phyloP scores from a whole-genome alignment of 2,797 vertebrate species.

The Macropodus opercularis region DNA sequence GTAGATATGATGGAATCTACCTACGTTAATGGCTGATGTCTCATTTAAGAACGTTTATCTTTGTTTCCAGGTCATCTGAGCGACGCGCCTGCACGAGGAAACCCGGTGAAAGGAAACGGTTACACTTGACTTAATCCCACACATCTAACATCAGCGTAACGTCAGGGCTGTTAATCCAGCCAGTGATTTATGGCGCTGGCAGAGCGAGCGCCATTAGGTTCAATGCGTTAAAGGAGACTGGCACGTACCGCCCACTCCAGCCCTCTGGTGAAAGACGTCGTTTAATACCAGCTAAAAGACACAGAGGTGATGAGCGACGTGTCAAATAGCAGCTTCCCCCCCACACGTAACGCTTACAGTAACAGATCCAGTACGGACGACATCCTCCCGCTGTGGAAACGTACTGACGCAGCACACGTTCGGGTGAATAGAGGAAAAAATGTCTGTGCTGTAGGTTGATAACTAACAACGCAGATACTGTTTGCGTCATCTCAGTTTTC shows the following conservation, averaged over 20 bases:
- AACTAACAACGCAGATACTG: slow-evolving; percentile 47
- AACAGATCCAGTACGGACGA: not conserved
- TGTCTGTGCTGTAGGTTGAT: no score
- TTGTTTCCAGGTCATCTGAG: not conserved
- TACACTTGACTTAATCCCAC: slow-evolving; percentile 16
- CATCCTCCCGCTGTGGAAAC: not conserved
- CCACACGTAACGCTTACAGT: not conserved
- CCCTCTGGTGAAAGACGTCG: slow-evolving; percentile 11
- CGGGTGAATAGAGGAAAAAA: no score
- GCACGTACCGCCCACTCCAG: slow-evolving; percentile 29
- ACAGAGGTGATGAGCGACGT: not conserved
- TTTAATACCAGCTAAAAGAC: slow-evolving; percentile 8
- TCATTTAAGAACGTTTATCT: not conserved
- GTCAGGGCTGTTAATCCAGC: slow-evolving; percentile 51
- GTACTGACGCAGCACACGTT: not conserved
- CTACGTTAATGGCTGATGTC: no score
- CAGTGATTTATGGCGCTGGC: slow-evolving; percentile 55
- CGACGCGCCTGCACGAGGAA: not conserved
- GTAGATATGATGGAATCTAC: no score
- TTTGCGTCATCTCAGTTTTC: slow-evolving; percentile 46
- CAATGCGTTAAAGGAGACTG: slow-evolving; percentile 44
- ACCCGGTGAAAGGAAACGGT: slow-evolving; percentile 14
- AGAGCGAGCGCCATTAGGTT: slow-evolving; percentile 36
- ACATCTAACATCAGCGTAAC: slow-evolving; percentile 16
- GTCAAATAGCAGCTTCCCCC: slow-evolving; percentile 2